These are phyloP conservation scores for Pachycephala philippinensis DNA, from an alignment of 2,113 vertebrate species.

Conservation along the genomic window DNA sequence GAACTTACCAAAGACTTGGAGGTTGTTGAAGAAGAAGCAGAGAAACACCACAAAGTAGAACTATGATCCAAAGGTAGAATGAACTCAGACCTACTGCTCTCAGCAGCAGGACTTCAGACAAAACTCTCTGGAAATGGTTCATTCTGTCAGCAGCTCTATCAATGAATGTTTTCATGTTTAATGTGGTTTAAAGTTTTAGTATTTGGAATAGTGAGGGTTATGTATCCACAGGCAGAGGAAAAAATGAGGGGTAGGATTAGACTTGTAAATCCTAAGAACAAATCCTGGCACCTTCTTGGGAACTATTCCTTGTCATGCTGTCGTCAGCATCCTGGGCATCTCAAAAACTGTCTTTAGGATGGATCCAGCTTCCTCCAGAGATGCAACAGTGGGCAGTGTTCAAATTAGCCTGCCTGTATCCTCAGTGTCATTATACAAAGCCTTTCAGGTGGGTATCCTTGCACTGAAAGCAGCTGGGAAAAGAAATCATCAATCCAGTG, in stretches of 20 bases:
- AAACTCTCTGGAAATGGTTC: neutral
- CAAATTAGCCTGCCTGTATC: neutral
- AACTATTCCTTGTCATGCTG: neutral
- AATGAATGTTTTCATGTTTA: neutral
- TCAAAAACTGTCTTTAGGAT: neutral
- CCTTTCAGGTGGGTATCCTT: rapidly evolving
- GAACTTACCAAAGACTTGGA: neutral
- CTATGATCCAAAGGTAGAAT: neutral
- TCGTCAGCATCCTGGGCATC: neutral
- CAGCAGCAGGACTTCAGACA: neutral
- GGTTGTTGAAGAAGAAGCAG: neutral
- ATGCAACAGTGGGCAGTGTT: neutral
- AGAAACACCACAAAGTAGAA: neutral
- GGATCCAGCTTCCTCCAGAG: neutral
- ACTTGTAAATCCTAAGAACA: neutral
- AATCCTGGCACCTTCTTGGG: neutral
- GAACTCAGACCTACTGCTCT: neutral
- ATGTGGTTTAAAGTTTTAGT: neutral
- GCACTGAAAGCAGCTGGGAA: neutral
- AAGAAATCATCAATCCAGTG: neutral
- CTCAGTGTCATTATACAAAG: neutral
- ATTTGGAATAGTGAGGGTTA: neutral
- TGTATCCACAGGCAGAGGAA: neutral
- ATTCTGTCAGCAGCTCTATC: neutral
- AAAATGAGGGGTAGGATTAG: neutral